A percentile compares a stretch with the other conserved stretches of the same genome.
Conservation (phyloP, 1,140 invertebrate species). For the Centruroides vittatus region DNA sequence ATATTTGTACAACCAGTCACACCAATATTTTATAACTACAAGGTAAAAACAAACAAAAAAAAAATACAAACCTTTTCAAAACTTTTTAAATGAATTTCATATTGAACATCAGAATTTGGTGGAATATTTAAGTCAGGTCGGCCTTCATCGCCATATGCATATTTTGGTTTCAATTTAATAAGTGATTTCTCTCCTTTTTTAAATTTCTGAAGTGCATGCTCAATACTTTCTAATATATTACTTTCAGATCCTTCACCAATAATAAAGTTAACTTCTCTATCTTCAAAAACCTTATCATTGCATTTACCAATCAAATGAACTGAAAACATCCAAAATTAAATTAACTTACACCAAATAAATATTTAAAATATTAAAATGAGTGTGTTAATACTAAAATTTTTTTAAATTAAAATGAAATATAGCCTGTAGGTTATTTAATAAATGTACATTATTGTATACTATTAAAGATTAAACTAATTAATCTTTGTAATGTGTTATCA, state of each 20-base stretch:
- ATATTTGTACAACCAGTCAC: too few relatives aligned
- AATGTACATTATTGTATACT: too few relatives aligned
- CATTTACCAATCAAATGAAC: slow-evolving; percentile 63
- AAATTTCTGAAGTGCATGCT: slow-evolving; percentile 69
- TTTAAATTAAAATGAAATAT: too few relatives aligned
- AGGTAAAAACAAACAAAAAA: too few relatives aligned
- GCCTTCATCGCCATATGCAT: slow-evolving; percentile 64
- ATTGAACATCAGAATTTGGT: slow-evolving; percentile 49
- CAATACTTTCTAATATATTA: slow-evolving; percentile 65
- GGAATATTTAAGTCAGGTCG: slow-evolving; percentile 58
- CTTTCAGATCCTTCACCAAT: slow-evolving; percentile 70
- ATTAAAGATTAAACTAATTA: too few relatives aligned
- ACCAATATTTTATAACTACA: too few relatives aligned
- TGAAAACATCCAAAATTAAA: slow-evolving; percentile 26
- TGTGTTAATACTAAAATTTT: too few relatives aligned
- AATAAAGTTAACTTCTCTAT: slow-evolving; percentile 61
- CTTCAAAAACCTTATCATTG: slow-evolving; percentile 48
- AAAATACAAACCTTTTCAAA: slow-evolving; percentile 55
- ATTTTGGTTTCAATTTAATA: slow-evolving; percentile 57
- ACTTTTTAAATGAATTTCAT: slow-evolving; percentile 43
- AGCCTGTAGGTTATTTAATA: too few relatives aligned
- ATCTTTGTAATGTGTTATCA: too few relatives aligned
- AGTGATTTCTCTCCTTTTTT: slow-evolving; percentile 62
- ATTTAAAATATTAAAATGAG: too few relatives aligned
- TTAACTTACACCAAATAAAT: too few relatives aligned